Evolutionary conservation across 2,797 vertebrate genomes (phyloP).

Genomic region (Poecilia velifera): DNA sequence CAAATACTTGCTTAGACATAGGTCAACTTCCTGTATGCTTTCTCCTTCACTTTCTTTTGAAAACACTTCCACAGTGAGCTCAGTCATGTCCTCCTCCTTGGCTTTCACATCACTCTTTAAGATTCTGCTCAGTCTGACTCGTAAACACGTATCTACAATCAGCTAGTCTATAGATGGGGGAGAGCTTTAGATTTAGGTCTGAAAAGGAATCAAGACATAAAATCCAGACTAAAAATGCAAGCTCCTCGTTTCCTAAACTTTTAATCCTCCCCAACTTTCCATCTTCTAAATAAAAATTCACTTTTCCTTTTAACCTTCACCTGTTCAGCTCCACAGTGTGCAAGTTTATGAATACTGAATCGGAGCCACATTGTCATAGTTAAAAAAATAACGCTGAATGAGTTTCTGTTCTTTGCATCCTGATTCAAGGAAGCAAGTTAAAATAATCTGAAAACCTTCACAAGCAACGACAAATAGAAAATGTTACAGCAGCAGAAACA

Average conservation of each 20-base stretch:
- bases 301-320: slow-evolving; percentile 42
- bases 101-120: slow-evolving; percentile 56
- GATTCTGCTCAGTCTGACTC: slow-evolving; percentile 60
- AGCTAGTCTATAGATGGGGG: slow-evolving; percentile 41
- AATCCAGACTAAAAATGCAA: slow-evolving; percentile 55
- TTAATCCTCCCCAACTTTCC: slow-evolving; percentile 45
- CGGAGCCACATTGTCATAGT: neutral
- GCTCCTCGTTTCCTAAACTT: slow-evolving; percentile 42
- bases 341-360: slow-evolving; percentile 10
- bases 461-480: slow-evolving; percentile 18
- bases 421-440: slow-evolving; percentile 15
- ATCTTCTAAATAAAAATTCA: slow-evolving; percentile 51
- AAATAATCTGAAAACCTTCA: slow-evolving; percentile 29
- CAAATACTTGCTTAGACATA: slow-evolving; percentile 67
- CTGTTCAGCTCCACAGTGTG: slow-evolving; percentile 36
- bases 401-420: slow-evolving; percentile 21
- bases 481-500: slow-evolving; percentile 56
- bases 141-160: slow-evolving; percentile 48
- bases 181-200: slow-evolving; percentile 52
- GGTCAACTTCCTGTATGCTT: slow-evolving; percentile 73
- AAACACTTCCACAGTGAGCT: slow-evolving; percentile 39
- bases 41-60: slow-evolving; percentile 70
- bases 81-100: slow-evolving; percentile 38
- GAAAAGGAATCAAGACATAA: slow-evolving; percentile 57
- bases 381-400: slow-evolving; percentile 12